Evolutionary conservation across 2,113 vertebrate genomes (phyloP).

Genomic region (Callospermophilus lateralis): DNA sequence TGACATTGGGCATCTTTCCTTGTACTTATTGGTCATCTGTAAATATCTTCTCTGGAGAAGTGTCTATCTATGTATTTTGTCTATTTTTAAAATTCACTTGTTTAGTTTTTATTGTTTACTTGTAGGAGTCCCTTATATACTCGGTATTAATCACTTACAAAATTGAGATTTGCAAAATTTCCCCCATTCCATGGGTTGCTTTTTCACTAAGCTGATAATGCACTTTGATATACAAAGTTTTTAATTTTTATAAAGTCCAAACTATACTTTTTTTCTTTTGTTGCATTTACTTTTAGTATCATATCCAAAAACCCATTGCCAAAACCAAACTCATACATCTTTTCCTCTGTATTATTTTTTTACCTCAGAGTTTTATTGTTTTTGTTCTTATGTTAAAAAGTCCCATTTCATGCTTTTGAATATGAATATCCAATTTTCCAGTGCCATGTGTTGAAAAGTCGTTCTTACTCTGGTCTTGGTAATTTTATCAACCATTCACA

Average conservation of each 20-base stretch:
- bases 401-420: neutral
- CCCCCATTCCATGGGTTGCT: neutral
- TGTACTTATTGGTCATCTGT: neutral
- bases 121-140: neutral
- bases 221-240: neutral
- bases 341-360: neutral
- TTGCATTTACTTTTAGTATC: neutral
- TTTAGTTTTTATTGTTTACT: neutral
- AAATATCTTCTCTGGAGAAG: neutral
- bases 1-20: neutral
- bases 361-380: neutral
- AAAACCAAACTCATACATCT: neutral
- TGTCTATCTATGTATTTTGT: neutral
- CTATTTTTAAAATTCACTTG: neutral
- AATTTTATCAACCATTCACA: neutral
- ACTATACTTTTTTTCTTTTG: neutral
- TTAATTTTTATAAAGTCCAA: conserved; percentile 18
- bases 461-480: neutral
- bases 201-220: neutral
- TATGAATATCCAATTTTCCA: neutral
- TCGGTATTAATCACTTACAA: neutral
- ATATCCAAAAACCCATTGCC: neutral
- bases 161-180: neutral
- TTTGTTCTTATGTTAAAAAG: neutral
- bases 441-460: neutral